phyloP scores from a whole-genome alignment of 2,797 vertebrate genomes.

The Epinephelus coioides region DNA sequence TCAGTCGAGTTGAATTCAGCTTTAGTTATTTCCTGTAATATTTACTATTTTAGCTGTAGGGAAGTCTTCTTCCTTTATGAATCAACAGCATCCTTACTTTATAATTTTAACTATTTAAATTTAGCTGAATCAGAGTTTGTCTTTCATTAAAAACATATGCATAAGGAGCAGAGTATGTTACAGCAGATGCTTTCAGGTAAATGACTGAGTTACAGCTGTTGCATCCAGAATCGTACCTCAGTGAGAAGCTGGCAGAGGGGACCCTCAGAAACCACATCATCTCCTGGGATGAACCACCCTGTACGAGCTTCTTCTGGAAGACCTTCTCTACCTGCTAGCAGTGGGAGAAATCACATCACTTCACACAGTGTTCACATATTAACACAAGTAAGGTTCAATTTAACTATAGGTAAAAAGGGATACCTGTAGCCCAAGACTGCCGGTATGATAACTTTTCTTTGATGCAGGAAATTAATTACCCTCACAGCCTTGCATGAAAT shows the following conservation, averaged over 20 bases:
- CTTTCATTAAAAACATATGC: not conserved
- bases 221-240: not conserved
- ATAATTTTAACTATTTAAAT: too few relatives aligned
- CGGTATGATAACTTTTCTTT: not conserved
- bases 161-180: not conserved
- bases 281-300: not conserved
- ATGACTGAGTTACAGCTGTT: not conserved
- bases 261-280: not conserved
- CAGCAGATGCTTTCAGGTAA: not conserved
- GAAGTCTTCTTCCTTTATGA: too few relatives aligned
- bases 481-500: not conserved
- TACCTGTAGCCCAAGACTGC: not conserved
- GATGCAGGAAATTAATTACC: not conserved
- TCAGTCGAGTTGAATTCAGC: not conserved
- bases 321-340: conserved; percentile 16
- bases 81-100: too few relatives aligned
- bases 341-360: not conserved
- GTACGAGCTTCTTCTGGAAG: not conserved
- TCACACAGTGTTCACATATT: not conserved
- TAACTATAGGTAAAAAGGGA: not conserved
- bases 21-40: not conserved
- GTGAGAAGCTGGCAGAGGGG: not conserved
- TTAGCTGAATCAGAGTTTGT: not conserved
- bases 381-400: not conserved
- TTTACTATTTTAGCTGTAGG: not conserved